Percentiles rank a stretch among this genome's conserved stretches.
phyloP scores from a whole-genome alignment of 2,113 vertebrate species.

The Paedocypris sp. region DNA sequence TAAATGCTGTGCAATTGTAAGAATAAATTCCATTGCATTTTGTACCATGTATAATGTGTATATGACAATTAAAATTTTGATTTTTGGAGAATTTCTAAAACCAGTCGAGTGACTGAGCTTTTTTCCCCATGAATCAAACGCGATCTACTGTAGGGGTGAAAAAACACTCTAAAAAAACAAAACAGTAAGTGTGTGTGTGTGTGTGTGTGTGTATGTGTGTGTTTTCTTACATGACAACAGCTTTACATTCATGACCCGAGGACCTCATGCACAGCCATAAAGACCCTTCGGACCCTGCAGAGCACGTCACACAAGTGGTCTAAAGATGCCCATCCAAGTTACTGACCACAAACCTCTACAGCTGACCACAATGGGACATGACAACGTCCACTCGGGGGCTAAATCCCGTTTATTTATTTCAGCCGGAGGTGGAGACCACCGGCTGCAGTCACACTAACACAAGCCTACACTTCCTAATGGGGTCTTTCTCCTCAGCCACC shows the following conservation, averaged over 20 bases:
- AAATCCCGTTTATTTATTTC: conserved; percentile 31
- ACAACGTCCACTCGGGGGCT: conserved; percentile 49
- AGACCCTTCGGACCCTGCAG: neutral
- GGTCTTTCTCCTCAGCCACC: neutral
- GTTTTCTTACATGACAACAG: neutral
- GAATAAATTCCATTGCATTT: no score
- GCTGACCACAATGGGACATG: conserved; percentile 53
- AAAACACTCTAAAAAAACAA: no score
- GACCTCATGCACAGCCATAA: neutral
- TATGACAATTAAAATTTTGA: no score
- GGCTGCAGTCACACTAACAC: conserved; percentile 28
- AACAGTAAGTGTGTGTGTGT: no score
- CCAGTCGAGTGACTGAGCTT: no score
- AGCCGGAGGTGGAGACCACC: conserved; percentile 13
- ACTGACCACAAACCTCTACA: conserved; percentile 59
- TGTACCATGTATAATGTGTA: no score
- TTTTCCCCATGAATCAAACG: no score
- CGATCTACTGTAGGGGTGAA: no score
- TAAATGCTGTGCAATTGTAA: no score
- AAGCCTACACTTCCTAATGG: conserved; percentile 23
- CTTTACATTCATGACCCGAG: neutral
- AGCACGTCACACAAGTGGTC: conserved; percentile 40
- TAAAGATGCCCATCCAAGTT: conserved; percentile 55
- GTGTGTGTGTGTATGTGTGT: no score
- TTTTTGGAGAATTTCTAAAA: no score